Percentiles rank a stretch among this genome's conserved stretches.
These are phyloP conservation scores for Oxygymnocypris stewartii DNA, from an alignment of 2,113 vertebrate genomes.

Conservation along the genomic window DNA sequence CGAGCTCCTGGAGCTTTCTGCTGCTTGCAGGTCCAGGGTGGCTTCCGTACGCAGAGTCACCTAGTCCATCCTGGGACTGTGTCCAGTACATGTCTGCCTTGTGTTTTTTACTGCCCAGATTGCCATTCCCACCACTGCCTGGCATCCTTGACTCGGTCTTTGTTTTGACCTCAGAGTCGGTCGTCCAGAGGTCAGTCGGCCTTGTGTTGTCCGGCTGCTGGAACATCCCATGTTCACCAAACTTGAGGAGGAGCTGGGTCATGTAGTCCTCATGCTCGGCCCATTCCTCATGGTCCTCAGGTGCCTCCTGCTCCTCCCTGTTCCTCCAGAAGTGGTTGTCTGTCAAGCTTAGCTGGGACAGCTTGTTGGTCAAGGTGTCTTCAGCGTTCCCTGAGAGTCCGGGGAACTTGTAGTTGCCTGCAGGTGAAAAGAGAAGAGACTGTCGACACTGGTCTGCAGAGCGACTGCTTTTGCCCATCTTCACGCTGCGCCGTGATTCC, in stretches of 20 bases:
- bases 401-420: conserved; percentile 91
- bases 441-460: conserved; percentile 94
- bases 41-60: conserved; percentile 95
- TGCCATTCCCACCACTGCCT: conserved; percentile 62
- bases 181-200: conserved; percentile 83
- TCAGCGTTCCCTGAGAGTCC: conserved; percentile 82
- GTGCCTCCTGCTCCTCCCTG: conserved; percentile 82
- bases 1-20: conserved; percentile 92
- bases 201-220: conserved; percentile 84
- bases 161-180: conserved; percentile 79
- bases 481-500: conserved; percentile 89
- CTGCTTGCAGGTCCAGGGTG: conserved; percentile 94
- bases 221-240: conserved; percentile 89
- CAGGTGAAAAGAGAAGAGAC: conserved; percentile 90
- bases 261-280: conserved; percentile 98
- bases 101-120: conserved; percentile 92
- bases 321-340: conserved; percentile 92
- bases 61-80: conserved; percentile 94
- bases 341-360: conserved; percentile 83
- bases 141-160: conserved; percentile 81
- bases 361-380: conserved; percentile 86
- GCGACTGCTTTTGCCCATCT: conserved; percentile 92
- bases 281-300: conserved; percentile 94
- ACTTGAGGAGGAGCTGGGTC: conserved; percentile 95
- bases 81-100: conserved; percentile 95